Conservation (phyloP, 2,888 invertebrate species). For the Anodontia alba region DNA sequence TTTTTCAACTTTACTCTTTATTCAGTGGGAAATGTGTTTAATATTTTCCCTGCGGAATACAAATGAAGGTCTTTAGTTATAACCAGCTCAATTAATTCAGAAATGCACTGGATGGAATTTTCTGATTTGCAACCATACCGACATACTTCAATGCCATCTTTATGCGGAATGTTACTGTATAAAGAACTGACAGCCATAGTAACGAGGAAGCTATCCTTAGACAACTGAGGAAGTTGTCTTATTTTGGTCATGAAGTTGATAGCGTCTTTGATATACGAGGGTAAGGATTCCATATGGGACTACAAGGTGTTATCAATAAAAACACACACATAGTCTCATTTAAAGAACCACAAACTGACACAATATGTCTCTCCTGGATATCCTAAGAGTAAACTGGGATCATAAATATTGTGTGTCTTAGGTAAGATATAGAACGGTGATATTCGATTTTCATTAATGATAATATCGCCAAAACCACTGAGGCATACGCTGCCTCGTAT, state of each 20-base stretch:
- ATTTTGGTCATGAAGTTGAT: slow-evolving; percentile 4
- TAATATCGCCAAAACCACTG: not conserved
- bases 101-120: not conserved
- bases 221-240: not conserved
- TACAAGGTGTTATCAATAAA: not conserved
- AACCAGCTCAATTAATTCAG: not conserved
- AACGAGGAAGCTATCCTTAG: slow-evolving; percentile 20
- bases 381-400: not conserved
- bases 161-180: slow-evolving; percentile 23
- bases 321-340: not conserved
- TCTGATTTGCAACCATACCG: slow-evolving; percentile 11
- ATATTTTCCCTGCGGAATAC: too few species aligned
- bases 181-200: slow-evolving; percentile 19
- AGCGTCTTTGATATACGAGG: slow-evolving; percentile 19
- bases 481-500: not conserved
- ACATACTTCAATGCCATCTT: slow-evolving; percentile 28
- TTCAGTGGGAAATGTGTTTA: too few species aligned
- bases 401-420: not conserved
- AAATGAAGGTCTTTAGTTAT: slow-evolving; percentile 2
- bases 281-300: slow-evolving; percentile 21
- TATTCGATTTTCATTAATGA: not conserved
- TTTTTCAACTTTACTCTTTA: too few species aligned
- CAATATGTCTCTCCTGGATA: slow-evolving; percentile 5
- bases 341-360: not conserved
- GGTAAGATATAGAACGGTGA: slow-evolving; percentile 4